Evolutionary conservation across 2,113 vertebrate species (phyloP), one percentile per base, ranked within the genome.

Genomic region (Alexandromys fortis): DNA sequence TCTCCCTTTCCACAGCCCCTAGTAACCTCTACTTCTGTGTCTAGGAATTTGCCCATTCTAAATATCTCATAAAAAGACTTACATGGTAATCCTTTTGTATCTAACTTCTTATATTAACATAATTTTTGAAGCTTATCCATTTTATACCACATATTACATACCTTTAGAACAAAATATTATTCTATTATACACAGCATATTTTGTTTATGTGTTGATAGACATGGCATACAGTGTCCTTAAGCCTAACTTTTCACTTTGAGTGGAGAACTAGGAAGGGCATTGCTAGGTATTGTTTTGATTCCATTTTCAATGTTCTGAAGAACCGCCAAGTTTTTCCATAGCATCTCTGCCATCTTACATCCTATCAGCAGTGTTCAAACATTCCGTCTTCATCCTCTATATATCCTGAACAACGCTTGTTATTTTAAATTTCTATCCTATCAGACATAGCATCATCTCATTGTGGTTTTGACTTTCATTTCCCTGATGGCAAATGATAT

Each of bases 41-140:
- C 45, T 92, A 10, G 91, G 30, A 83, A 42, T 94, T 68, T 93
- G 22, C 35, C 65, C 75, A 9, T 33, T 91, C 38, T 86, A 61
- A 58, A 7, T 93, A 89, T 76, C 86, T 49, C 63, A 3, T 79
- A 79, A 78, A 33, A 81, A 33, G 11, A 79, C 65, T 79, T 26
- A 33, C 52, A 11, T 89, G 52, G 79, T 86, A 94, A 70, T 73
- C 65, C 13, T 75, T 72, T 67, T 63, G 13, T 95, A 8, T 89
- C 63, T 91, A 77, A 24, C 55, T 95, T 87, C 49, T 92, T 94
- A 92, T 52, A 82, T 90, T 94, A 92, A 30, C 70, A 55, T 78
- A 38, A 86, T 85, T 83, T 95, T 86, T 81, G 47, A 33, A 42
- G 22, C 77, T 88, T 55, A 85, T 88, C 38, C 10, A 58, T 90